Conservation (phyloP, 30 jellyfish, hydroid and myxozoan species). For the Catostylus mosaicus region DNA sequence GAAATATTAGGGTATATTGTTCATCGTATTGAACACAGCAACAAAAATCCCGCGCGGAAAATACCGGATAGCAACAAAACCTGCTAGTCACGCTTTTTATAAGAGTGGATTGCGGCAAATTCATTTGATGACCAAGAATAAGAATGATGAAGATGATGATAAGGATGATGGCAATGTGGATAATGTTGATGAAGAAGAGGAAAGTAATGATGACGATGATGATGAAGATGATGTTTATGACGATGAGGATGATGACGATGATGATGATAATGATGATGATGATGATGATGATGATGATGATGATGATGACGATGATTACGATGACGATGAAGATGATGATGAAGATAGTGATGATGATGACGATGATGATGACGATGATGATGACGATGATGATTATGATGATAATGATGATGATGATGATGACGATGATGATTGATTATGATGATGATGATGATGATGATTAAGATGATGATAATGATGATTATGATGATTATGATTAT, state of each 20-base stretch:
- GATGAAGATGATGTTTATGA: conserved; percentile 7
- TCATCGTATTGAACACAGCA: too few species aligned
- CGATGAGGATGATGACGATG: conserved; percentile 11
- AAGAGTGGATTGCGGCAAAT: too few species aligned
- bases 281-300: conserved; percentile 11
- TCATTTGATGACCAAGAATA: too few species aligned
- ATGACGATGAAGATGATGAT: conserved; percentile 1
- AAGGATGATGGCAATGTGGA: too few species aligned
- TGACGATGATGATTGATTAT: neutral
- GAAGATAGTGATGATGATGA: conserved; percentile 1
- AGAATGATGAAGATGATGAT: too few species aligned
- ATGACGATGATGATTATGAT: neutral
- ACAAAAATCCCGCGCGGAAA: too few species aligned
- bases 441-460: neutral
- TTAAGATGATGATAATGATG: neutral
- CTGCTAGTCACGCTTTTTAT: too few species aligned
- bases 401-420: neutral
- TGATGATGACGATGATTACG: conserved; percentile 2
- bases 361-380: neutral
- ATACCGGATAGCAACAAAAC: too few species aligned
- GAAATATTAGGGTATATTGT: too few species aligned
- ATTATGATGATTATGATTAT: neutral
- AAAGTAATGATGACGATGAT: neutral
- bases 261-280: conserved; percentile 7
- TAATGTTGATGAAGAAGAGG: too few species aligned